Percentiles rank a stretch among this genome's conserved stretches.
phyloP scores from a whole-genome alignment of 92 coral and sea anemone genomes.

The Desmophyllum pertusum region DNA sequence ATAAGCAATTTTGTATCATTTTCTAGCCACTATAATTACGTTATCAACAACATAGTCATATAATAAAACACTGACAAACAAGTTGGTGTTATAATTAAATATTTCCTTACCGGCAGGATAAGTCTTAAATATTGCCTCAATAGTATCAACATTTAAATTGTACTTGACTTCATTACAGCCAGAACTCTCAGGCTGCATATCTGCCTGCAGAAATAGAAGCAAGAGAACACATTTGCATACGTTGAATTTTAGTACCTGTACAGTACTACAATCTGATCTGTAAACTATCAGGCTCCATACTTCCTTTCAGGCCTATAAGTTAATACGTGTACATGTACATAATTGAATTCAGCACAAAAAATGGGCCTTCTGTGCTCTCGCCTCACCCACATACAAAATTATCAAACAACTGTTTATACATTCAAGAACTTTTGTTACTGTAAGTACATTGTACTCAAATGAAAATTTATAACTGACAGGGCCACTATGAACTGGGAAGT shows the following conservation, averaged over 20 bases:
- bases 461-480: too few relatives aligned
- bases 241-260: not conserved
- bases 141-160: slow-evolving; percentile 94
- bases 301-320: not conserved
- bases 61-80: not conserved
- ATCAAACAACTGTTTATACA: too few relatives aligned
- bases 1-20: too few relatives aligned
- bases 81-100: too few relatives aligned
- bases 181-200: slow-evolving; percentile 92
- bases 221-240: not conserved
- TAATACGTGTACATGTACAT: not conserved
- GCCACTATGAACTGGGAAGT: too few relatives aligned
- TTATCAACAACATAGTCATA: not conserved
- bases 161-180: slow-evolving; percentile 98
- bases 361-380: not conserved
- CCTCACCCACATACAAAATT: too few relatives aligned
- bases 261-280: too few relatives aligned
- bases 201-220: slow-evolving; percentile 74
- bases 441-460: too few relatives aligned
- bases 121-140: slow-evolving; percentile 95
- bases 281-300: not conserved
- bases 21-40: too few relatives aligned
- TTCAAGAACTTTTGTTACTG: too few relatives aligned
- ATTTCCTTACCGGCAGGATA: slow-evolving; percentile 90
- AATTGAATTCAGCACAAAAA: not conserved